Evolutionary conservation across 1,140 invertebrate species (phyloP).

Genomic region (Cyphomyrmex costatus): DNA sequence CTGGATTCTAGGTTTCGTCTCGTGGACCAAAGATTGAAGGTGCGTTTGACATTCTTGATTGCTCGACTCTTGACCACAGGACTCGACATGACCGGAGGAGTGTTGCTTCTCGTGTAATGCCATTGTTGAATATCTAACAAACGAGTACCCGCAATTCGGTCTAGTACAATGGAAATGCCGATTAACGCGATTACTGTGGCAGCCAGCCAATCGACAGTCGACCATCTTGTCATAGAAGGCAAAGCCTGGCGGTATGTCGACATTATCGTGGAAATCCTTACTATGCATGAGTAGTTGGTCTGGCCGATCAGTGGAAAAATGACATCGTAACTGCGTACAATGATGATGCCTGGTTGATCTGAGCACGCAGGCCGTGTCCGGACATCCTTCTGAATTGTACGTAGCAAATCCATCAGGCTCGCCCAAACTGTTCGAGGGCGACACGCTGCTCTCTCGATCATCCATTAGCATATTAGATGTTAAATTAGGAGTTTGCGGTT

Average conservation of each 20-base stretch:
- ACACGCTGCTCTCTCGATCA: slow-evolving; percentile 85
- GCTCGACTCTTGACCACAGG: slow-evolving; percentile 62
- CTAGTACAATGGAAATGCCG: slow-evolving; percentile 93
- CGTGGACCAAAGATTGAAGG: slow-evolving; percentile 71
- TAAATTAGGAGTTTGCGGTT: slow-evolving; percentile 87
- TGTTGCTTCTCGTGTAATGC: slow-evolving; percentile 91
- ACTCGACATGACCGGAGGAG: slow-evolving; percentile 65
- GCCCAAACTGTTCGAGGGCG: slow-evolving; percentile 82
- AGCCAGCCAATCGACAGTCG: slow-evolving; percentile 91
- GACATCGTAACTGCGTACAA: slow-evolving; percentile 91
- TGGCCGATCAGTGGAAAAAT: slow-evolving; percentile 90
- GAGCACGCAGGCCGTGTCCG: slow-evolving; percentile 89
- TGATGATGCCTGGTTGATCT: slow-evolving; percentile 90
- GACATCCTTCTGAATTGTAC: slow-evolving; percentile 89
- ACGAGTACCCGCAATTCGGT: slow-evolving; percentile 92
- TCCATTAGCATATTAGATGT: slow-evolving; percentile 82
- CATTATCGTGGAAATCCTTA: slow-evolving; percentile 94
- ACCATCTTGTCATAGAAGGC: slow-evolving; percentile 93
- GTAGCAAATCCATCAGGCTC: slow-evolving; percentile 88
- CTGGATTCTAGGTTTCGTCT: slow-evolving; percentile 85
- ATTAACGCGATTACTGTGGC: slow-evolving; percentile 91
- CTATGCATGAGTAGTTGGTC: slow-evolving; percentile 91
- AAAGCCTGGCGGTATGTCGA: slow-evolving; percentile 93
- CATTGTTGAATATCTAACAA: slow-evolving; percentile 92
- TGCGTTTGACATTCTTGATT: slow-evolving; percentile 76